Base-by-base conservation (phyloP, 1,140 invertebrate genomes). In the Sesamia nonagrioides region DNA sequence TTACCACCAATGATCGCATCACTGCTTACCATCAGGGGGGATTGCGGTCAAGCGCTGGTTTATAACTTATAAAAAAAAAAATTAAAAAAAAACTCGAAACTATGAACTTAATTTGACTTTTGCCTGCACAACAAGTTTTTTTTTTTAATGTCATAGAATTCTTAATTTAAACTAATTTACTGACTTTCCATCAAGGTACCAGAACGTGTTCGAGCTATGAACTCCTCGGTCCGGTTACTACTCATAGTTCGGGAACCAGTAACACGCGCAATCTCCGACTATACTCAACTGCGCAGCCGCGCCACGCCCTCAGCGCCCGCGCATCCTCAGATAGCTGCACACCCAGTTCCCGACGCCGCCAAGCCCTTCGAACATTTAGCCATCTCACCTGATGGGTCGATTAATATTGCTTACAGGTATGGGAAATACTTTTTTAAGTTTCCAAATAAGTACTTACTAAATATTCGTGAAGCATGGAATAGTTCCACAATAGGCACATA, bases 211-310 rank as follows among this genome's bases (percentile, higher is more conserved):
- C 96, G 97, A 82, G 97, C 98, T 21, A 99, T 99, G 98, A 99
- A 99, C 91, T 97, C 97, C 3, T 97, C 97, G 88, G 97, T 99
- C 48, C 98, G 99, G 88, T 95, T 99, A 37, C 96, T 99, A 54
- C 95, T 99, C 72, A 99, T 99, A 82, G 98, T 99, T 0, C 96
- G 99, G 0, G 98, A 99, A 91, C 99, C 99, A 0, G 98, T 99
- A 58, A 98, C 97, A 27, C 95, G 99, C 76, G 98, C 99, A 63
- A 98, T 99, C 86, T 99, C 99, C 2, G 99, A 99, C 95, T 99
- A 99, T 92, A 98, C 98, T 0, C 99, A 99, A 88, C 91, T 98
- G 77, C 95, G 97, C 52, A 97, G 97, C 78, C 97, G 97, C 86
- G 97, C 97, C 6, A 96, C 97, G 11, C 94, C 96, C 15, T 96